Evolutionary conservation across 2,113 vertebrate species (phyloP).

Genomic region (Columbina picui): DNA sequence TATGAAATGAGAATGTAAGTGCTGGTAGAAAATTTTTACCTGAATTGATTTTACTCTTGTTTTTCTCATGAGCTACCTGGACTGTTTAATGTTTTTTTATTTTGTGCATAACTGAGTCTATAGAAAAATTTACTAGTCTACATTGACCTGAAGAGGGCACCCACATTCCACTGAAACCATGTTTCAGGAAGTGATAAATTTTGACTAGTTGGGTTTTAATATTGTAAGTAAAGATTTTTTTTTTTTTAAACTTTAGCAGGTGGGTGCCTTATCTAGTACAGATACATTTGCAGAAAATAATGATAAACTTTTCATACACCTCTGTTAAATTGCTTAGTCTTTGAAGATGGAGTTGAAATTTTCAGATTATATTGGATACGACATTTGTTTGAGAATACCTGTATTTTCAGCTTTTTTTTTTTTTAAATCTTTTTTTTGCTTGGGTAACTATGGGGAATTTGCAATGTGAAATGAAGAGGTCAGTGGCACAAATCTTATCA

Average conservation of each 20-base stretch:
- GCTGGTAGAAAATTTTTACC: neutral
- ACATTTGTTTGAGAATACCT: neutral
- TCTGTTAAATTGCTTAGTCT: neutral
- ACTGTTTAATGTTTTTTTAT: neutral
- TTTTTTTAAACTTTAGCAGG: neutral
- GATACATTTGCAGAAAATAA: neutral
- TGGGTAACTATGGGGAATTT: neutral
- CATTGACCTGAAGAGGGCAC: conserved; percentile 68
- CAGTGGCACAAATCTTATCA: neutral
- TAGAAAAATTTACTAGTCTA: neutral
- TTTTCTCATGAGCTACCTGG: neutral
- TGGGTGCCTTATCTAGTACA: neutral
- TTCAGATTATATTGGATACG: neutral
- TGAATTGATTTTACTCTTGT: neutral
- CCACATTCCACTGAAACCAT: neutral
- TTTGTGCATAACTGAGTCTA: neutral
- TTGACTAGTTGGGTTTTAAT: neutral
- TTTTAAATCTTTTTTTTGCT: neutral
- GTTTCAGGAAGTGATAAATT: neutral
- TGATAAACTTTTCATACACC: neutral
- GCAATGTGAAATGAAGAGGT: neutral
- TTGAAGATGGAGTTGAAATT: neutral
- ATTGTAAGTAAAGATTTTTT: neutral
- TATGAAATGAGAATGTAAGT: neutral
- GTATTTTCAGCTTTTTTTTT: neutral